Conservation (phyloP, 1,140 invertebrate genomes). For the Campoletis sonorensis region DNA sequence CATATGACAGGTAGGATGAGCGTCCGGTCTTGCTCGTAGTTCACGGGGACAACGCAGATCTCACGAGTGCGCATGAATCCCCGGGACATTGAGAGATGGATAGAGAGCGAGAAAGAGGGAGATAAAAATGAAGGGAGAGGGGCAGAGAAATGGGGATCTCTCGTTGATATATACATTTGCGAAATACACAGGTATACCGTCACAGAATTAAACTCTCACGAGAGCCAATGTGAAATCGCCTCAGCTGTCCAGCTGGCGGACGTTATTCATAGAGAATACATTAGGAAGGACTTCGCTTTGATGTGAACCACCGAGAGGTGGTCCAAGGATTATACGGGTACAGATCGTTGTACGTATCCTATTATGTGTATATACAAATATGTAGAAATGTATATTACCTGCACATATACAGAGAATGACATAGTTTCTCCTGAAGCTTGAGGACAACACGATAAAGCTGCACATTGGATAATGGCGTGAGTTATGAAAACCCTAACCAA, state of each 20-base stretch:
- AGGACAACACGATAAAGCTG: constrained; percentile 15
- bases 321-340: constrained; percentile 61
- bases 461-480: constrained; percentile 19
- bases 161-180: not conserved
- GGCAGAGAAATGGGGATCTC: not conserved
- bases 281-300: constrained; percentile 66
- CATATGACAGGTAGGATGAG: constrained; percentile 27
- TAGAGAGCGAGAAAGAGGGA: constrained; percentile 3
- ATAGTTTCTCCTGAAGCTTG: not conserved
- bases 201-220: constrained; percentile 7
- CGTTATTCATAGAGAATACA: constrained; percentile 71
- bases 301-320: constrained; percentile 59
- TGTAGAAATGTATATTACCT: not conserved
- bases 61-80: constrained; percentile 24
- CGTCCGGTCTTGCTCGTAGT: constrained; percentile 19
- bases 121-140: not conserved
- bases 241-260: constrained; percentile 33
- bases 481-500: constrained; percentile 15
- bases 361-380: not conserved
- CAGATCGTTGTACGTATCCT: not conserved
- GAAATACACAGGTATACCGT: not conserved
- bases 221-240: constrained; percentile 28
- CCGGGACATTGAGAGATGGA: constrained; percentile 6
- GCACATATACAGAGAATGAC: too few relatives aligned
- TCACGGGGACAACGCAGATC: constrained; percentile 10